phyloP scores from a whole-genome alignment of 2,113 vertebrate genomes.

The Asarcornis scutulata region DNA sequence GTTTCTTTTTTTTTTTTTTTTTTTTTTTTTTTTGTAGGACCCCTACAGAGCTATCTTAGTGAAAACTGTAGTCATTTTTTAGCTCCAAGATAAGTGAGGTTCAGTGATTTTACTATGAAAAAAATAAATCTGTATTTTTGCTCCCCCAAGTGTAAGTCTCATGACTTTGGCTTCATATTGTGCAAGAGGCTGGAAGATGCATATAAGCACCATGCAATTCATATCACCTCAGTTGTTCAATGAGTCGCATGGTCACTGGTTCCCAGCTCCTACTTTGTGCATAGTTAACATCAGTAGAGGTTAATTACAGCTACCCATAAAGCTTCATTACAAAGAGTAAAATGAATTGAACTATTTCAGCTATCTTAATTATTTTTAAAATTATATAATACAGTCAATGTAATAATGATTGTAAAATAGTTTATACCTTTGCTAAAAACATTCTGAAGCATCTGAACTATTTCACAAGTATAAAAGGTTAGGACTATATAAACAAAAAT shows the following conservation, averaged over 20 bases:
- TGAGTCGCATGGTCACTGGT: constrained; percentile 51
- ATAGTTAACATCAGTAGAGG: constrained; percentile 68
- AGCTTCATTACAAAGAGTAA: constrained; percentile 53
- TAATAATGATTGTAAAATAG: not conserved
- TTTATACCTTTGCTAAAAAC: constrained; percentile 2
- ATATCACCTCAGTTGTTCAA: not conserved
- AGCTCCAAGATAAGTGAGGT: not conserved
- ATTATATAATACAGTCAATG: not conserved
- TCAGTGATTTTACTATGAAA: not conserved
- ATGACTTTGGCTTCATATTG: not conserved
- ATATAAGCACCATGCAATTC: not conserved
- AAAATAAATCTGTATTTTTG: not conserved
- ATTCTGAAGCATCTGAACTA: not conserved
- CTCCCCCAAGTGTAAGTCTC: not conserved
- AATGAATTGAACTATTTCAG: constrained; percentile 36
- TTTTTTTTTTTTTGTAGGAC: not conserved
- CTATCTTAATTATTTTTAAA: constrained; percentile 34
- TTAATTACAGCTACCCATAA: constrained; percentile 69
- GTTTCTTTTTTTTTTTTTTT: too few relatives aligned
- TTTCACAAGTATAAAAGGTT: not conserved
- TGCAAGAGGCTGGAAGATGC: not conserved
- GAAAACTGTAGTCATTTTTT: not conserved
- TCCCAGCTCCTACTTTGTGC: constrained; percentile 22
- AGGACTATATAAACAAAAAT: not conserved
- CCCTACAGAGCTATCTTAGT: not conserved